Evolutionary conservation across 2,888 invertebrate genomes (phyloP), one percentile per base, ranked within the genome.

Genomic region (Nesidiocoris tenuis): DNA sequence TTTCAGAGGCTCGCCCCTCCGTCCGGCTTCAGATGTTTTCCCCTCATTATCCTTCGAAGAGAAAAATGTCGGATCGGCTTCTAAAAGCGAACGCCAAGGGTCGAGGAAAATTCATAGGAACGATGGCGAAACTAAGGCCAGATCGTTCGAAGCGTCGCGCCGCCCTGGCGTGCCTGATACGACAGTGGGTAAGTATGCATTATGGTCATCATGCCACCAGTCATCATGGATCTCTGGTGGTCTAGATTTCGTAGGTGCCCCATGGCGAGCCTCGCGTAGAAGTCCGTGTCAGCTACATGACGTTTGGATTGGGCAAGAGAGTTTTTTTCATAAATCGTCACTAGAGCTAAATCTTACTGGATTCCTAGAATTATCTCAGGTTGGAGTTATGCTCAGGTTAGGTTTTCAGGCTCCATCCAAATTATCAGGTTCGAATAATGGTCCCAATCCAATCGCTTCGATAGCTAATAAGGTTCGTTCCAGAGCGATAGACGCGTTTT

Each of bases 101-200:
- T 61, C 72, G 5, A 72, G 72, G 54, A 72, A 72, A 63, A 25
- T 61, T 16, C 72, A 72, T 22, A 25, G 54, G 18, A 7, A 2
- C 3, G 72, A 72, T 25, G 61, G 72, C 16, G 74, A 74, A 74
- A 19, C 74, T 16, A 54, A 57, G 16, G 65, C 74, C 2, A 54
- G 74, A 16, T 74, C 74, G 2, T 74, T 65, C 57, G 74, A 74
- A 24, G 64, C 54, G 74, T 65, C 74, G 0, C 23, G 74, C 2
- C 64, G 74, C 2, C 65, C 74, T 9, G 74, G 64, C 5, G 74
- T 74, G 1, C 65, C 74, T 12, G 74, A 74, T 23, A 74, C 74
- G 5, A 74, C 74, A 55, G 74, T 74, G 17, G 74, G 74, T 74
- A 56, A 74, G 74, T 65, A 12, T 3, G 18, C 19, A 17, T n/a